Base-by-base conservation (phyloP, 2,888 invertebrate genomes). In the Rhaphigaster nebulosa region DNA sequence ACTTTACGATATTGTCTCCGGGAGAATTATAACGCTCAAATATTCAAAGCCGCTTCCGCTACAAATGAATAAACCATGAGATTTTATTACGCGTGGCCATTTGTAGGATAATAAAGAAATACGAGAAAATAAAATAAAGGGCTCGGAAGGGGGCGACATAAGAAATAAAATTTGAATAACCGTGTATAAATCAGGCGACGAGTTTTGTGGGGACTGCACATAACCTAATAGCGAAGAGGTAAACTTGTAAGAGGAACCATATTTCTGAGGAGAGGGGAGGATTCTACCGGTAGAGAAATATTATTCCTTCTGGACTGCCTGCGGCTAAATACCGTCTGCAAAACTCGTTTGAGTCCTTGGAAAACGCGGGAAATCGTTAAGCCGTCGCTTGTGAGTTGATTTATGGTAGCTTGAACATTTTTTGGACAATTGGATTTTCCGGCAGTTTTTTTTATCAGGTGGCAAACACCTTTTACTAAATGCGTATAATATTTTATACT, bases 81-180 rank as follows among this genome's bases (percentile, higher is more conserved):
- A 45, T 84, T 84, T 84, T 84, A 84, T 84, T 26, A 84, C 45
- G n/a, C 18, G 3, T 20, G 15, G 23, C 84, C 45, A 84, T 84
- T 84, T 76, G 70, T 76, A 41, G 84, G 41, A 84, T 45, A 84
- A 45, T 84, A 41, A 84, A 84, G 41, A 45, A 50, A 84, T 84
- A 84, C 1, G 45, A 38, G 70, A 50, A 84, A 84, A 84, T 84
- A 84, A 84, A 84, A 84, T 84, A 84, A 84, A 41, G 50, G 84
- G 38, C 5, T 18, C 1, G 34, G 34, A 10, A 13, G 15, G 13
- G 20, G 20, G 20, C 18, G 20, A 38, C 8, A 38, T 76, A 76
- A 45, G 84, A 50, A 84, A 84, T 84, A 84, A 84, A 45, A 84
- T 84, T 84, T 50, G 45, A 84, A 84, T 84, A 84, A 50, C 41